These are phyloP conservation scores for Tauraco hartlaubi DNA, from an alignment of 2,797 vertebrate species.

Conservation along the genomic window DNA sequence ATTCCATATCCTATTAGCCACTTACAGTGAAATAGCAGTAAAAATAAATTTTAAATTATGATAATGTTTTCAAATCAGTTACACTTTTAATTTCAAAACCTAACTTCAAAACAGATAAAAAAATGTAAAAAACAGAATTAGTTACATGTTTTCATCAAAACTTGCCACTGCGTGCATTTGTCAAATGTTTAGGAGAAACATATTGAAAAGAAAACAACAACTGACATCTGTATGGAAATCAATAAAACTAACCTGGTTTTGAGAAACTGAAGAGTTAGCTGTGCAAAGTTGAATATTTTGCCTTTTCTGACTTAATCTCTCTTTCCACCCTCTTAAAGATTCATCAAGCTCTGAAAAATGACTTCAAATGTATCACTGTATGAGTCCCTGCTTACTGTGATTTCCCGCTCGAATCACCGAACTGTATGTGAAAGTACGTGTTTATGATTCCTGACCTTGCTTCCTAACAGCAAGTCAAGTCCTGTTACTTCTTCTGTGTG, in stretches of 20 bases:
- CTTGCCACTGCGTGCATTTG: accelerated
- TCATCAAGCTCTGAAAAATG: background rate
- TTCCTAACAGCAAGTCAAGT: background rate
- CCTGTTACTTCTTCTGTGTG: background rate
- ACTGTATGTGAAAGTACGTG: background rate
- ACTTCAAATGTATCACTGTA: background rate
- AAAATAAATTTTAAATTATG: background rate
- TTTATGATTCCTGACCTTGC: background rate
- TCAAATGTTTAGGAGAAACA: background rate
- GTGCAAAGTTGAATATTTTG: background rate
- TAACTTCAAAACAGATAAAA: background rate
- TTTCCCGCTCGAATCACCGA: background rate
- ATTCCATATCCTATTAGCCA: background rate
- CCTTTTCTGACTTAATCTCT: background rate
- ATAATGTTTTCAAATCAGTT: background rate
- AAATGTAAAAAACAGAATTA: background rate
- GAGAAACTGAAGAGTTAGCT: background rate
- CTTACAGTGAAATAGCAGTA: background rate
- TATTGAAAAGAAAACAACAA: background rate
- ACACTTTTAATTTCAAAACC: background rate
- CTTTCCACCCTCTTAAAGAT: background rate
- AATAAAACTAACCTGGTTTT: background rate
- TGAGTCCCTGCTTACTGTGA: background rate
- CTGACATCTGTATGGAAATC: background rate
- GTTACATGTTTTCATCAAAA: background rate